phyloP scores from a whole-genome alignment of 2,113 vertebrate genomes.

The Otolemur garnettii region DNA sequence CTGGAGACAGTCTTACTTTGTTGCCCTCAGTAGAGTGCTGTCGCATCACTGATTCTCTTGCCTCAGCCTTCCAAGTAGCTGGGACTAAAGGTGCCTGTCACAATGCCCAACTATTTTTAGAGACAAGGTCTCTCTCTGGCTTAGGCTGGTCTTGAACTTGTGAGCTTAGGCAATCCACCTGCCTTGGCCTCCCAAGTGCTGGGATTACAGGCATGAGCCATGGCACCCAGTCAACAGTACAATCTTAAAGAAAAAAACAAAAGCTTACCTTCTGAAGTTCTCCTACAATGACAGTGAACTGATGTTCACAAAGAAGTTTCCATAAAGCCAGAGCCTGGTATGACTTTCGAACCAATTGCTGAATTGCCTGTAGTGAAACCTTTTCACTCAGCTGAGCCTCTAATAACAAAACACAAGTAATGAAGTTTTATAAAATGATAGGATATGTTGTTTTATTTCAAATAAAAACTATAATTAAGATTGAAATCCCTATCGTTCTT shows the following conservation, averaged over 20 bases:
- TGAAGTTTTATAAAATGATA: slow-evolving; percentile 37
- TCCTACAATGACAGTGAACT: slow-evolving; percentile 94
- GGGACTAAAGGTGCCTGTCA: too few species aligned
- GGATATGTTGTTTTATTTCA: neutral
- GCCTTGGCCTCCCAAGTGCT: too few species aligned
- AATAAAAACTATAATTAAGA: neutral
- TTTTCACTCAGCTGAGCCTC: slow-evolving; percentile 97
- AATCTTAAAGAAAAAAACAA: neutral
- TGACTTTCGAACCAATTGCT: slow-evolving; percentile 96
- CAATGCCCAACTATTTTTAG: too few species aligned
- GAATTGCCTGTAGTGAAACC: slow-evolving; percentile 95
- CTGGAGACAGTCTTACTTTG: too few species aligned
- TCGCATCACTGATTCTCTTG: too few species aligned
- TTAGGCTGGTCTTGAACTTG: too few species aligned
- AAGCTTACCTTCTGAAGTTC: slow-evolving; percentile 95
- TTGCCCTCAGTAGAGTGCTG: too few species aligned
- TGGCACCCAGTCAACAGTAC: neutral
- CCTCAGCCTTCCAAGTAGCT: too few species aligned
- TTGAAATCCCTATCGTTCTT: neutral
- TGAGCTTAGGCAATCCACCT: too few species aligned
- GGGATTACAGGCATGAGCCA: too few species aligned
- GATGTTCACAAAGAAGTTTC: slow-evolving; percentile 98
- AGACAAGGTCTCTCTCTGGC: too few species aligned
- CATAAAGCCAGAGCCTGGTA: slow-evolving; percentile 96
- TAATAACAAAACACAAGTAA: slow-evolving; percentile 84